Evolutionary conservation across 2,888 invertebrate genomes (phyloP), one percentile per base, ranked within the genome.

Genomic region (Dioctria rufipes): DNA sequence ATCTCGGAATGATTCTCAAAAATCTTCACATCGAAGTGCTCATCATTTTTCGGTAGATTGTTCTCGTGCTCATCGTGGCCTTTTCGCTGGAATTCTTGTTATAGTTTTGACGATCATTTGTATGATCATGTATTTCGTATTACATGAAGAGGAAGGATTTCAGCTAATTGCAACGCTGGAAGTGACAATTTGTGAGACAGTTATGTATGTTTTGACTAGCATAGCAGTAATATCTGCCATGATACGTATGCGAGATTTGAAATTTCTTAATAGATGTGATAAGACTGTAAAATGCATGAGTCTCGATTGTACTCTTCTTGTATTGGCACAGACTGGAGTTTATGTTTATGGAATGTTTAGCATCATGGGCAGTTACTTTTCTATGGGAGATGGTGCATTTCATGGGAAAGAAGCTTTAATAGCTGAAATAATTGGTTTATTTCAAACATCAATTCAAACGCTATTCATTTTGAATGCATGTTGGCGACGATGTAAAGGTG

Each of bases 331-430:
- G 87, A 94, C 95, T 0, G 97, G 97, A 37, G 94, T 96, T 87
- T 96, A 95, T 88, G 92, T 96, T 49, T 96, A 96, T 88, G 94
- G 95, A 85, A 94, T 96, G 90, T 96, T 97, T 88, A 95, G 95
- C 84, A 93, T 96, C 81, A 94, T 96, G 83, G 95, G 89, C 25
- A 89, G 89, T 78, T 88, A 88, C 82, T 88, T 89, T 81, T 86
- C 89, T 60, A 87, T 88, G 73, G 86, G 86, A 86, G 88, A 88
- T 63, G 87, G 88, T 1, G 86, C 88, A 3, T 87, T 87, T 1
- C 89, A 90, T 89, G 90, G 93, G 86, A 89, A 90, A 25, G 93
- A 91, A 25, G 93, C 93, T 65, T 91, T 96, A 81, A 91, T 94
- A 79, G 93, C 94, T 0, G 95, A 95, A 86, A 91, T 95, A 46